These are phyloP conservation scores for Drosophila bifasciata DNA, from an alignment of 1,140 invertebrate genomes.

Conservation along the genomic window DNA sequence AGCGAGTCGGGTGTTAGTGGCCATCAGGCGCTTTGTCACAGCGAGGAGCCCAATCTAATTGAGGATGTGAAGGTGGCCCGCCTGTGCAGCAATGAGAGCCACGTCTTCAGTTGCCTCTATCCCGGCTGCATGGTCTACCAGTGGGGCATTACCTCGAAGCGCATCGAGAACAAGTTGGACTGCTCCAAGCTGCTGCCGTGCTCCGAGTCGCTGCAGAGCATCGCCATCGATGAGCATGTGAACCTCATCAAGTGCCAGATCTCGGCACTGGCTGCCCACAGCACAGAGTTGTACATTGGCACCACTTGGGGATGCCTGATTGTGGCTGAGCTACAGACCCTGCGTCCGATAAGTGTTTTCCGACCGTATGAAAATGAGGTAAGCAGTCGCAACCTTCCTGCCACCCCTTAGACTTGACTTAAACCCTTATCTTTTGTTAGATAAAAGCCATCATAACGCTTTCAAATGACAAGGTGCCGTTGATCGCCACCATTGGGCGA, in stretches of 20 bases:
- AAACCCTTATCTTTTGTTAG: constrained; percentile 47
- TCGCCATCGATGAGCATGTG: constrained; percentile 94
- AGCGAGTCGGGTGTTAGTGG: constrained; percentile 86
- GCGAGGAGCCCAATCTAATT: constrained; percentile 77
- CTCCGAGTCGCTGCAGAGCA: constrained; percentile 95
- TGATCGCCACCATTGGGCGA: constrained; percentile 91
- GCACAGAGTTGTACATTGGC: constrained; percentile 92
- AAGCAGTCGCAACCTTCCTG: background rate
- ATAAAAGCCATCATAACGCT: constrained; percentile 84
- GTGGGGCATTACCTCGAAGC: constrained; percentile 89
- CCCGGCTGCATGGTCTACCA: constrained; percentile 93
- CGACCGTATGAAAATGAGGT: constrained; percentile 95
- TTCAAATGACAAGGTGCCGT: constrained; percentile 81
- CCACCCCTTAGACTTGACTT: too few species aligned
- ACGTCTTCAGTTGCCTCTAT: constrained; percentile 92
- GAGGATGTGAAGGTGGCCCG: constrained; percentile 87
- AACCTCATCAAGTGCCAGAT: constrained; percentile 93
- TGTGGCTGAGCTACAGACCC: constrained; percentile 91
- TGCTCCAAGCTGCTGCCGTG: constrained; percentile 96
- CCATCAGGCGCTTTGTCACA: constrained; percentile 84
- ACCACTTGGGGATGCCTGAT: constrained; percentile 96
- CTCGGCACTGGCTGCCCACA: constrained; percentile 90
- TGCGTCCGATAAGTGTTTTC: constrained; percentile 95
- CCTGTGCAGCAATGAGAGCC: constrained; percentile 86
- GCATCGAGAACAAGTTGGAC: constrained; percentile 92